phyloP scores from a whole-genome alignment of 2,888 invertebrate species.

The Luperina nickerlii region DNA sequence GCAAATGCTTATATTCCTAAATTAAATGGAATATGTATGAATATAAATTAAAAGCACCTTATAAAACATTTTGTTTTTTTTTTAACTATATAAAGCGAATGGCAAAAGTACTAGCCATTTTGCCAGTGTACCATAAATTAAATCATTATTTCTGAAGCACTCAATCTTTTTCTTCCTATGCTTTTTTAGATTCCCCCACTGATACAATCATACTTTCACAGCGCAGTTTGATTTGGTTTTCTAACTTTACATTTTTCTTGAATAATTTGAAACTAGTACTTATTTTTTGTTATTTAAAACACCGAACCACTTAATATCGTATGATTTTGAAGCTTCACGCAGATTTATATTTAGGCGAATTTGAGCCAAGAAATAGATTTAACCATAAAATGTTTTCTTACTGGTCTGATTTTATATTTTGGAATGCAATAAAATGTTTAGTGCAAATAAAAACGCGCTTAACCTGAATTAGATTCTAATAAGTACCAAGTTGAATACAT shows the following conservation, averaged over 20 bases:
- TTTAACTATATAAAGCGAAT: conserved; percentile 11
- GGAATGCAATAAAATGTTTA: conserved; percentile 13
- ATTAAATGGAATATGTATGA: conserved; percentile 29
- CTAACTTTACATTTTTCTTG: conserved; percentile 19
- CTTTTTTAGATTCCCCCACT: conserved; percentile 16
- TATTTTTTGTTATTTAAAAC: conserved; percentile 6
- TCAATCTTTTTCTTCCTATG: conserved; percentile 1
- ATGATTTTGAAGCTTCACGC: conserved; percentile 17
- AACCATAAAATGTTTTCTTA: background rate
- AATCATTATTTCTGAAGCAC: conserved; percentile 58
- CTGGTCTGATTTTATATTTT: conserved; percentile 12
- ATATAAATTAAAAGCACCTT: conserved; percentile 62
- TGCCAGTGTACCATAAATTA: conserved; percentile 22
- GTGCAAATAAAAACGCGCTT: conserved; percentile 23
- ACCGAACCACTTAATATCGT: background rate
- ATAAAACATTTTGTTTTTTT: conserved; percentile 27
- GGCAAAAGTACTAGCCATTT: conserved; percentile 22
- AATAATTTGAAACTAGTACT: background rate
- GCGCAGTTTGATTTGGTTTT: conserved; percentile 60
- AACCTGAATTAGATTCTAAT: conserved; percentile 16
- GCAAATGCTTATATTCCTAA: conserved; percentile 45
- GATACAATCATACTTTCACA: conserved; percentile 50
- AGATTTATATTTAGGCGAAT: conserved; percentile 21
- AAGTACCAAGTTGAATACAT: conserved; percentile 47
- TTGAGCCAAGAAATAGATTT: background rate